phyloP scores from a whole-genome alignment of 1,140 invertebrate genomes.

The Zaprionus vittiger region DNA sequence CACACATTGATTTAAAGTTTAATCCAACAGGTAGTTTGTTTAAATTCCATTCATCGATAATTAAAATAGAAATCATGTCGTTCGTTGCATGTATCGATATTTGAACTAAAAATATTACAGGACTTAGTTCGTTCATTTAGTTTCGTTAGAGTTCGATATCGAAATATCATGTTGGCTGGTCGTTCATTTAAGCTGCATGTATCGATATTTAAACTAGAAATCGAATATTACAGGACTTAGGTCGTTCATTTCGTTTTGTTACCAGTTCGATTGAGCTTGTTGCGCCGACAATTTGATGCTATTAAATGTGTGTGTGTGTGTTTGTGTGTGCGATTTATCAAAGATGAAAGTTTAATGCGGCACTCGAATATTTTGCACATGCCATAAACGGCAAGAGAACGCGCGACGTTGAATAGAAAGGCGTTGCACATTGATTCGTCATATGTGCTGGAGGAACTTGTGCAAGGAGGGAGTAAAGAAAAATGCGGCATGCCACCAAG shows the following conservation, averaged over 20 bases:
- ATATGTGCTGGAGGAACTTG: constrained; percentile 24
- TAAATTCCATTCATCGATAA: not conserved
- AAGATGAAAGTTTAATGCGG: constrained; percentile 69
- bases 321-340: constrained; percentile 55
- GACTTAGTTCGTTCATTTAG: constrained; percentile 1
- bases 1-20: not conserved
- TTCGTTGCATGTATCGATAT: not conserved
- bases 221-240: not conserved
- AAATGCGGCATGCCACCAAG: not conserved
- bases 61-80: not conserved
- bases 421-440: constrained; percentile 75
- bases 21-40: not conserved
- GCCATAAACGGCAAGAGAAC: constrained; percentile 22
- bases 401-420: constrained; percentile 45
- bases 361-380: constrained; percentile 34
- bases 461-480: not conserved
- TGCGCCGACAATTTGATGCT: not conserved
- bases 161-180: not conserved
- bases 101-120: not conserved
- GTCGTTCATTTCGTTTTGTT: not conserved
- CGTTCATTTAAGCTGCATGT: not conserved
- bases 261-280: not conserved
- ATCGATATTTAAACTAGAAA: not conserved
- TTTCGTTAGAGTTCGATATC: not conserved
- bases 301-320: not conserved